Conservation (phyloP, 2,797 vertebrate species). For the Triplophysa yarkandensis region DNA sequence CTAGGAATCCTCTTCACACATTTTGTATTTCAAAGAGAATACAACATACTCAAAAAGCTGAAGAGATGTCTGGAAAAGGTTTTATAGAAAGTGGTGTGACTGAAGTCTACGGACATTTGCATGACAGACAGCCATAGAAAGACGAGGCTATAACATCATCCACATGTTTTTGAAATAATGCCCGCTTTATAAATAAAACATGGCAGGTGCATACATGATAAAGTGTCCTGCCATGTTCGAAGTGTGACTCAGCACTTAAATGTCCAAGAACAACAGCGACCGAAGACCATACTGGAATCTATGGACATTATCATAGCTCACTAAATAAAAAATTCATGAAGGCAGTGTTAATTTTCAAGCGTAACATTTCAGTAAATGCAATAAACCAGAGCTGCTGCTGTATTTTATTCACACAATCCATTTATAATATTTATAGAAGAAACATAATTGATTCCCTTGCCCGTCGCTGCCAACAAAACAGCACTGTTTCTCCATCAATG, state of each 20-base stretch:
- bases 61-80: neutral
- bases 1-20: constrained; percentile 18
- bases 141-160: neutral
- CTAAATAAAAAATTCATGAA: no score
- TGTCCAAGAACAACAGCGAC: neutral
- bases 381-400: neutral
- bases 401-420: constrained; percentile 2
- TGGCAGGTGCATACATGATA: neutral
- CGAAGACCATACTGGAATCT: neutral
- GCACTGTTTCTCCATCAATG: constrained; percentile 23
- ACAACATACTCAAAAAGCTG: constrained; percentile 7
- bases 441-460: constrained; percentile 8
- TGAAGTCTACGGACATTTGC: neutral
- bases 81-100: neutral
- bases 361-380: neutral
- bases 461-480: neutral
- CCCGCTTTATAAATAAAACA: neutral
- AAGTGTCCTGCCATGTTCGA: neutral
- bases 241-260: constrained; percentile 19
- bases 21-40: constrained; percentile 39
- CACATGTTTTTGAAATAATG: neutral
- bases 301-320: neutral
- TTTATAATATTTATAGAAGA: constrained; percentile 18
- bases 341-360: constrained; percentile 9
- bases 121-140: neutral